Percentiles rank a stretch among this genome's conserved stretches.
phyloP scores from a whole-genome alignment of 2,797 vertebrate genomes.

The Gorsachius magnificus region DNA sequence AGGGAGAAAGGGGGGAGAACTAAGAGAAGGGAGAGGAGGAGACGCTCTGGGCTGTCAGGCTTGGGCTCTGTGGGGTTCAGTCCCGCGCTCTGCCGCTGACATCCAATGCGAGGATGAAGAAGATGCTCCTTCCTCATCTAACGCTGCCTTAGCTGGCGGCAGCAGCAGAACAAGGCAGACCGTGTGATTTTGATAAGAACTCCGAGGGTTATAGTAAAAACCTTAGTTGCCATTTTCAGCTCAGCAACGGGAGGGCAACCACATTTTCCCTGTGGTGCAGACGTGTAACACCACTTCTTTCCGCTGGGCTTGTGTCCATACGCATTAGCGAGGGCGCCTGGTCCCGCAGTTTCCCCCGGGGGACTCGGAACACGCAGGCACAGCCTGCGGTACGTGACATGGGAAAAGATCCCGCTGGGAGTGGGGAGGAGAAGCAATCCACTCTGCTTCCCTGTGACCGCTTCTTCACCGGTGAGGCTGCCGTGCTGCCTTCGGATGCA shows the following conservation, averaged over 20 bases:
- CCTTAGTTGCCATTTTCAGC: background rate
- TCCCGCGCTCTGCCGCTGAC: background rate
- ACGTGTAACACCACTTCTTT: background rate
- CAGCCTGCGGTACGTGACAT: background rate
- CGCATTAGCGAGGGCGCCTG: rapidly evolving
- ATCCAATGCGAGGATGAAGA: rapidly evolving
- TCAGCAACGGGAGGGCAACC: background rate
- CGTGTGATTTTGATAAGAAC: background rate
- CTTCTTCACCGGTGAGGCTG: background rate
- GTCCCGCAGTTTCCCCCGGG: background rate
- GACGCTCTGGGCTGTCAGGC: background rate
- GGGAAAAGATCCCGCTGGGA: background rate
- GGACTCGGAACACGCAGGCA: background rate
- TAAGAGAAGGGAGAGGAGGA: background rate
- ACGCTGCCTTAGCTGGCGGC: background rate
- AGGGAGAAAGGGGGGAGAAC: background rate
- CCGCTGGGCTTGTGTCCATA: background rate
- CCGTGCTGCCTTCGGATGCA: background rate
- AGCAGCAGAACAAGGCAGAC: background rate
- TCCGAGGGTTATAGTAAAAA: background rate
- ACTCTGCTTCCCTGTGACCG: background rate
- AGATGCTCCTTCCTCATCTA: background rate
- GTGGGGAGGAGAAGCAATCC: background rate
- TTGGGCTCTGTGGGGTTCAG: background rate
- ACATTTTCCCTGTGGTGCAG: background rate